phyloP scores from a whole-genome alignment of 2,113 vertebrate genomes.

The Rhinoderma darwinii region DNA sequence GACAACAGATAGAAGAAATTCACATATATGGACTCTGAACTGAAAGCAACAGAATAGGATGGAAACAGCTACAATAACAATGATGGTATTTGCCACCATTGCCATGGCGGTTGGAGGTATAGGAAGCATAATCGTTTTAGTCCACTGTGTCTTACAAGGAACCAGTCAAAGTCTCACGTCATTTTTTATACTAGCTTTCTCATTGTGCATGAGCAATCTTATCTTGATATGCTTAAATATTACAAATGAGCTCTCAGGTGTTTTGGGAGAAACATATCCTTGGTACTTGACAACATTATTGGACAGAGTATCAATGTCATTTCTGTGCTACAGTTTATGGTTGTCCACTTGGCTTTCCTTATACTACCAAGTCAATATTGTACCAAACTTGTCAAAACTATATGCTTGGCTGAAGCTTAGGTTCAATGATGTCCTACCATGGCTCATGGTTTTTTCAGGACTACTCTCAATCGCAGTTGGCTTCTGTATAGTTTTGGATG shows the following conservation, averaged over 20 bases:
- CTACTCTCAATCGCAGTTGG: background rate
- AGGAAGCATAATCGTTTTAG: background rate
- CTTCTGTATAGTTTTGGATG: background rate
- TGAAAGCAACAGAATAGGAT: background rate
- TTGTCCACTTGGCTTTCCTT: conserved; percentile 13
- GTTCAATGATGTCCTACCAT: background rate
- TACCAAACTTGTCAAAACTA: background rate
- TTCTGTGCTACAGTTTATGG: conserved; percentile 30
- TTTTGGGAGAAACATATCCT: background rate
- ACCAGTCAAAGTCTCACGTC: background rate
- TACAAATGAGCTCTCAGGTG: background rate
- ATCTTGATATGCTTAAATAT: background rate
- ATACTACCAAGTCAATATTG: conserved; percentile 32
- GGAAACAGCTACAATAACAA: background rate
- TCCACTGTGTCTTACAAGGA: background rate
- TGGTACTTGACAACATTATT: background rate
- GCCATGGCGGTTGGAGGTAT: conserved; percentile 14
- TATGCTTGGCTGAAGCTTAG: background rate
- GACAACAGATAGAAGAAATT: background rate
- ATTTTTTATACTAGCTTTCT: background rate
- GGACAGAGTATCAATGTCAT: background rate
- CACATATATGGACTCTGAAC: background rate
- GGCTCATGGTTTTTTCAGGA: background rate
- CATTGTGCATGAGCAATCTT: conserved; percentile 12
- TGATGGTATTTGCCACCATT: background rate